Evolutionary conservation across 2,113 vertebrate genomes (phyloP).

Genomic region (Eubucco bourcierii): DNA sequence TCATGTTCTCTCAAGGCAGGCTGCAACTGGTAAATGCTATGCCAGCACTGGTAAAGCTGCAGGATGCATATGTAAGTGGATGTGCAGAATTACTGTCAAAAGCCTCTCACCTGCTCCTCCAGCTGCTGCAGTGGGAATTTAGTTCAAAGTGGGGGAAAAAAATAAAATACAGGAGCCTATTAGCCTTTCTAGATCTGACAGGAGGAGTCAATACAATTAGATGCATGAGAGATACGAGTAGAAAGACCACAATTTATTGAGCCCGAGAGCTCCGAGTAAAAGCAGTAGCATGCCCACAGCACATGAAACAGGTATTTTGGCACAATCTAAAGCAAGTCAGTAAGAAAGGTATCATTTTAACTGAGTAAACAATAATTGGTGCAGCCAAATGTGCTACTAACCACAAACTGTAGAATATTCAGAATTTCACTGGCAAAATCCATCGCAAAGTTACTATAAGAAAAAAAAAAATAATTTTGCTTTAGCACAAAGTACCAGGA

Average conservation of each 20-base stretch:
- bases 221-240: not conserved
- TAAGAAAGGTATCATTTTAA: not conserved
- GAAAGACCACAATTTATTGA: not conserved
- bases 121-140: not conserved
- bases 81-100: not conserved
- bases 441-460: not conserved
- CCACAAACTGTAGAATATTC: not conserved
- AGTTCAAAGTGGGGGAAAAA: slow-evolving; percentile 14
- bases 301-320: not conserved
- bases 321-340: not conserved
- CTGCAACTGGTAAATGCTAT: not conserved
- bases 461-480: not conserved
- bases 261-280: slow-evolving; percentile 1
- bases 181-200: not conserved
- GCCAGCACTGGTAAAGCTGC: not conserved
- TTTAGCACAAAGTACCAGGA: not conserved
- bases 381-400: not conserved
- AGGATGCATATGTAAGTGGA: not conserved
- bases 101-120: not conserved
- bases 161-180: not conserved
- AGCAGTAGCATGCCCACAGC: not conserved
- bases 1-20: not conserved
- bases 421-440: not conserved
- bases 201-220: not conserved
- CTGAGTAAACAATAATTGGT: not conserved